Base-by-base conservation (phyloP, 2,888 invertebrate genomes). In the Nemoura dubitans region DNA sequence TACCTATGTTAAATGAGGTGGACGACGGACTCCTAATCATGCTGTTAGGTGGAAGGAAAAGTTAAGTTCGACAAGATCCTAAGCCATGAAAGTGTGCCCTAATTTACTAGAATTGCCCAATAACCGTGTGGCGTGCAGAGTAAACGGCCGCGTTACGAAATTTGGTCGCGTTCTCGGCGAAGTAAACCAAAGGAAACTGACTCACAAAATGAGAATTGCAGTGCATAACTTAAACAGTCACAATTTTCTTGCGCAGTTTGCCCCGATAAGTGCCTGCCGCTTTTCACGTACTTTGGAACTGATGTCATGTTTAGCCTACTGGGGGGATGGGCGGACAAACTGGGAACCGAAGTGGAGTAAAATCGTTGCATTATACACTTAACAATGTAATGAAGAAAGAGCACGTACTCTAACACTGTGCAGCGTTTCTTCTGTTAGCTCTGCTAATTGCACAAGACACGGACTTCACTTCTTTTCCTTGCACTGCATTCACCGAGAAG, bases 1-100 rank as follows among this genome's bases (percentile, higher is more conserved):
- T 59, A 59, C 59, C 59, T 59, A 21, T 59, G 59, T 59, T 59
- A 59, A 59, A 59, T 59, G 59, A 59, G 59, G 59, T 59, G 59
- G 59, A 59, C 59, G n/a, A 59, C 36, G 5, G 59, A 59, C 16
- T 59, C 21, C 59, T 59, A 21, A 59, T 59, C 59, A 21, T 59
- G 59, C 16, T 59, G 59, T 59, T 59, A 59, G 59, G 59, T 14
- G 16, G 16, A 59, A 21, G 59, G 59, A 59, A 59, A 59, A 59
- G 59, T 59, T 59, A 7, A 59, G 59, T 59, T 59, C 21, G 59
- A 59, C 59, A 59, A 59, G 59, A 59, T 59, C 16, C 59, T 59
- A 59, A 7, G 59, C 59, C 59, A 21, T 59, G 59, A 59, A 59
- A 59, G 59, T 59, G 59, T 10, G 14, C 59, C 14, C 59, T 10